Evolutionary conservation across 2,797 vertebrate species (phyloP).

Genomic region (Diglossa cyanea): DNA sequence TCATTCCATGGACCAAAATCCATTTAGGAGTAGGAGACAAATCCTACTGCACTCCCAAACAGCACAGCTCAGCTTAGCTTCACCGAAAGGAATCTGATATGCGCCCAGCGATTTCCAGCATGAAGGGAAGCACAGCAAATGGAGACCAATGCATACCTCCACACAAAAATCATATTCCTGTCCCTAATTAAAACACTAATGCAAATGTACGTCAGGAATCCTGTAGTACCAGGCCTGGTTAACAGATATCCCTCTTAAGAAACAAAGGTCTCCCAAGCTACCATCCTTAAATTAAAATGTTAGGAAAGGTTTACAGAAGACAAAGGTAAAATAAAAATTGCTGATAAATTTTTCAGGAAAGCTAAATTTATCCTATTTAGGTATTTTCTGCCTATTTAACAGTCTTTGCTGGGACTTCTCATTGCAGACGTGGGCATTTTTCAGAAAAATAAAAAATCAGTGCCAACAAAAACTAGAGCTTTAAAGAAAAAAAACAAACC

Average conservation of each 20-base stretch:
- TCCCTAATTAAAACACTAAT: not conserved
- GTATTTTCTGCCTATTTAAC: not conserved
- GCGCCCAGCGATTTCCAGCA: not conserved
- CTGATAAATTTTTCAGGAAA: not conserved
- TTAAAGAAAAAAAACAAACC: not conserved
- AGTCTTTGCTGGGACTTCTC: not conserved
- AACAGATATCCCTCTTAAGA: not conserved
- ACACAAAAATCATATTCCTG: not conserved
- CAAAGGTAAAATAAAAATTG: not conserved
- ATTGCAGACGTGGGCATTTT: fast-evolving
- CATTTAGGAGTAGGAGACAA: not conserved
- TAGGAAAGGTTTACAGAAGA: not conserved
- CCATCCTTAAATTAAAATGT: not conserved
- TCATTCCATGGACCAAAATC: not conserved
- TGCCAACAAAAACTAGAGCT: not conserved
- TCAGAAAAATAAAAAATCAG: not conserved
- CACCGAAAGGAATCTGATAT: not conserved
- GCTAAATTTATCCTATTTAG: not conserved
- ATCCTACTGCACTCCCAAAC: not conserved
- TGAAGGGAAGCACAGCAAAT: not conserved
- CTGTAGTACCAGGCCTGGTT: not conserved
- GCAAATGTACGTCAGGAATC: not conserved
- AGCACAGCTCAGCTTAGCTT: not conserved
- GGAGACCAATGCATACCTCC: not conserved
- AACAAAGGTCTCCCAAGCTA: not conserved